Conservation (phyloP, 2,888 invertebrate genomes). For the Octodonta nipae region DNA sequence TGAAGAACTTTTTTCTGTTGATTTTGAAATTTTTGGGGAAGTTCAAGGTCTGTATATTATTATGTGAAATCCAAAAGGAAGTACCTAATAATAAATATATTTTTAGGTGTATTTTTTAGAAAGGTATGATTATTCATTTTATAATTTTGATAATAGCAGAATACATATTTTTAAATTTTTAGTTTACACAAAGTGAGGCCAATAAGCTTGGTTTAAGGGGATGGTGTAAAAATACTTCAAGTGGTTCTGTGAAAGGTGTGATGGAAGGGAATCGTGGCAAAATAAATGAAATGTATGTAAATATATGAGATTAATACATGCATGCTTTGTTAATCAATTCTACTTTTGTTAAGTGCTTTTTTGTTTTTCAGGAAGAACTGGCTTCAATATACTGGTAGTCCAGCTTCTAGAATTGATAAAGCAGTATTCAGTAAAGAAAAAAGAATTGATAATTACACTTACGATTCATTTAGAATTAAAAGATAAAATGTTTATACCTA, state of each 20-base stretch:
- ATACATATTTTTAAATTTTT: conserved; percentile 15
- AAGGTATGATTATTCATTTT: conserved; percentile 35
- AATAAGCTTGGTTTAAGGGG: conserved; percentile 50
- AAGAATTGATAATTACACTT: conserved; percentile 35
- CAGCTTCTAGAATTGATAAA: conserved; percentile 58
- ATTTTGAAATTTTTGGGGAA: conserved; percentile 48
- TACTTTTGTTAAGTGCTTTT: conserved; percentile 3
- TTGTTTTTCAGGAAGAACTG: conserved; percentile 39
- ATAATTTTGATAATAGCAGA: not conserved
- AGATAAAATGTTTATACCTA: no score
- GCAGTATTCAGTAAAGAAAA: conserved; percentile 54
- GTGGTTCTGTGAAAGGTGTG: conserved; percentile 53
- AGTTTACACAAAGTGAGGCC: conserved; percentile 55
- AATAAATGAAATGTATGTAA: conserved; percentile 51
- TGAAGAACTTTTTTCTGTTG: conserved; percentile 27
- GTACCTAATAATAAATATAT: not conserved
- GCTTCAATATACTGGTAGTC: conserved; percentile 59
- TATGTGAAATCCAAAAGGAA: not conserved
- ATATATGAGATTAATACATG: no score
- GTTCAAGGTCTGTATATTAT: conserved; percentile 43
- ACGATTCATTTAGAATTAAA: conserved; percentile 19
- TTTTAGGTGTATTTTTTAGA: conserved; percentile 45
- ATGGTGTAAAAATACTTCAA: conserved; percentile 59
- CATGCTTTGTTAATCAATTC: conserved; percentile 1
- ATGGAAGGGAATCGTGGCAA: conserved; percentile 48